phyloP scores from a whole-genome alignment of 2,113 vertebrate genomes.

The Larimichthys polyactis region DNA sequence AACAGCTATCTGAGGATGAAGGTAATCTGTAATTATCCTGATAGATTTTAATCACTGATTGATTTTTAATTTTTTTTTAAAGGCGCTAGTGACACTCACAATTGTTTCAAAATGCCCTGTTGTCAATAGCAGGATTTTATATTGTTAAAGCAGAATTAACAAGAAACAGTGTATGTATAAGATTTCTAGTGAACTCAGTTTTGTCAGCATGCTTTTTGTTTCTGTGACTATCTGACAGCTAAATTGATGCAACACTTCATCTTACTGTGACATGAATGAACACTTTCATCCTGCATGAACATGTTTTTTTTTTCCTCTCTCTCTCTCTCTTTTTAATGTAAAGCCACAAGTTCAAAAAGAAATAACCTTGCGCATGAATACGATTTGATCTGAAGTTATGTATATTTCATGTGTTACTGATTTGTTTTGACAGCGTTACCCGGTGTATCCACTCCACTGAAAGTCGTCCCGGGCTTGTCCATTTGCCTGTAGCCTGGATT shows the following conservation, averaged over 20 bases:
- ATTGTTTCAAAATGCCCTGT: slow-evolving; percentile 26
- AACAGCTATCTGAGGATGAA: slow-evolving; percentile 21
- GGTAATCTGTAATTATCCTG: slow-evolving; percentile 41
- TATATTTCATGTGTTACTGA: slow-evolving; percentile 68
- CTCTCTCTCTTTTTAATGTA: background rate
- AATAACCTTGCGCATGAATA: slow-evolving; percentile 29
- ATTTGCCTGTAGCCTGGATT: slow-evolving; percentile 60
- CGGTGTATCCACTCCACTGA: slow-evolving; percentile 62
- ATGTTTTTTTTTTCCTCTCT: background rate
- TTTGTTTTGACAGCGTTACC: slow-evolving; percentile 76
- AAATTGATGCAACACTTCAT: slow-evolving; percentile 30
- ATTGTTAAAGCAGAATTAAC: slow-evolving; percentile 14
- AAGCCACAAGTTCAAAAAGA: slow-evolving; percentile 44
- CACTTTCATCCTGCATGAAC: slow-evolving; percentile 31
- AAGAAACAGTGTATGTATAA: slow-evolving; percentile 9
- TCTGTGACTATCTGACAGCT: slow-evolving; percentile 37
- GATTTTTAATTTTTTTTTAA: background rate
- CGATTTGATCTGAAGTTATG: slow-evolving; percentile 45
- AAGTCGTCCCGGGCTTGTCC: slow-evolving; percentile 66
- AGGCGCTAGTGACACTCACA: slow-evolving; percentile 9
- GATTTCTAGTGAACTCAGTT: slow-evolving; percentile 3
- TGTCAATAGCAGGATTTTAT: slow-evolving; percentile 22
- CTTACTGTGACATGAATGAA: slow-evolving; percentile 22
- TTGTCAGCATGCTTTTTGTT: slow-evolving; percentile 28
- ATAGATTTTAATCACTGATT: slow-evolving; percentile 35